Conservation (phyloP, 2,797 vertebrate species). For the Tapera naevia region DNA sequence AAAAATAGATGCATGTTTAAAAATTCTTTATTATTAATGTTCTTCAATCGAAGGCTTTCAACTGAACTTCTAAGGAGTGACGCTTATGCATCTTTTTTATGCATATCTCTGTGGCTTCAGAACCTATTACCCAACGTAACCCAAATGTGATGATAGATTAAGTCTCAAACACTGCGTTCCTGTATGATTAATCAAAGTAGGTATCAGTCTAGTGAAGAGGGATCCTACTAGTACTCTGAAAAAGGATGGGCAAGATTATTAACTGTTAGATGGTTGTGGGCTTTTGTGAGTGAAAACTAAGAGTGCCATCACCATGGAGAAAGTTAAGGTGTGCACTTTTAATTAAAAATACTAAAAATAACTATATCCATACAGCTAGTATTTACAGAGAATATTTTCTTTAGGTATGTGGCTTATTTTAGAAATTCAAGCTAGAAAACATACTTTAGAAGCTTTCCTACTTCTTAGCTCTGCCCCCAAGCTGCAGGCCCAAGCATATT, state of each 20-base stretch:
- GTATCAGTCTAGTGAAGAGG: not conserved
- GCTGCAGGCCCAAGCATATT: not conserved
- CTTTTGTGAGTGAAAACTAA: not conserved
- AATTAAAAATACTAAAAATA: not conserved
- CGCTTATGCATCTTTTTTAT: not conserved
- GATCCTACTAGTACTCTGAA: not conserved
- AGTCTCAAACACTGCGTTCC: not conserved
- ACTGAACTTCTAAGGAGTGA: not conserved
- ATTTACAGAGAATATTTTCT: not conserved
- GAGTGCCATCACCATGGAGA: not conserved
- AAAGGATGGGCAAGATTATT: not conserved
- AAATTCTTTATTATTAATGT: not conserved
- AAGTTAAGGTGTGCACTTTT: not conserved
- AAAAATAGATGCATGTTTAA: not conserved
- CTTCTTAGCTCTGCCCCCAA: not conserved
- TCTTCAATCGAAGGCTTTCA: not conserved
- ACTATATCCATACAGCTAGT: not conserved
- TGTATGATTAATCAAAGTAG: not conserved
- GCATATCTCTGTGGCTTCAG: not conserved
- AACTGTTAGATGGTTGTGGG: not conserved
- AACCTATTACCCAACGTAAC: not conserved
- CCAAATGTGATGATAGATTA: not conserved
- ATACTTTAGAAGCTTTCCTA: accelerated
- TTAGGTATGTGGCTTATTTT: not conserved
- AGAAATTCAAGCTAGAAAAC: not conserved